Percentiles rank a stretch among this genome's conserved stretches.
Conservation (phyloP, 2,113 vertebrate genomes). For the Muntiacus muntjak region DNA sequence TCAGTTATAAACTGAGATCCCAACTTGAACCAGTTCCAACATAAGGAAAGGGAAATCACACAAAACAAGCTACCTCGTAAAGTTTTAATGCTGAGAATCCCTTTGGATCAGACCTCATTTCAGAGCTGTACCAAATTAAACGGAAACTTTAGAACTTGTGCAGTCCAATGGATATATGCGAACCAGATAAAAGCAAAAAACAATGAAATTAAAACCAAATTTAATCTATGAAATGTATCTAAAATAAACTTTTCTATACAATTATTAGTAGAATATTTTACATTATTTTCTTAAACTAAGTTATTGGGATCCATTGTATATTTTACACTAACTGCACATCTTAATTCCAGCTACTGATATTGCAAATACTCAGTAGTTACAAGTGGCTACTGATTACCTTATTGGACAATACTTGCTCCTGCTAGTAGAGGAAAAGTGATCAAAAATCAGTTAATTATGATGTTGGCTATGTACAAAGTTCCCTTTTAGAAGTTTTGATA, state of each 20-base stretch:
- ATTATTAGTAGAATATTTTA: not conserved
- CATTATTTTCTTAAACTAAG: not conserved
- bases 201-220: not conserved
- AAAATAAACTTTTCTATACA: not conserved
- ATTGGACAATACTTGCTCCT: not conserved
- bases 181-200: not conserved
- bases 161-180: not conserved
- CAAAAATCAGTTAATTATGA: not conserved
- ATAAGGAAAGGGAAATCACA: not conserved
- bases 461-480: not conserved
- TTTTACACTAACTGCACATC: not conserved
- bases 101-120: not conserved
- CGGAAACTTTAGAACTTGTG: not conserved
- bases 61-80: not conserved
- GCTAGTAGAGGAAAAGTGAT: not conserved
- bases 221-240: not conserved
- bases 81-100: not conserved
- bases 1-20: not conserved
- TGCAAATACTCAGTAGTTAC: not conserved
- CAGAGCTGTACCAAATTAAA: not conserved
- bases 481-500: not conserved
- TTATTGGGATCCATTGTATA: not conserved
- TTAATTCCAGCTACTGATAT: not conserved
- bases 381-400: not conserved
- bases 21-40: not conserved